Base-by-base conservation (phyloP, 2,113 vertebrate species). In the Rhynchomys soricoides region DNA sequence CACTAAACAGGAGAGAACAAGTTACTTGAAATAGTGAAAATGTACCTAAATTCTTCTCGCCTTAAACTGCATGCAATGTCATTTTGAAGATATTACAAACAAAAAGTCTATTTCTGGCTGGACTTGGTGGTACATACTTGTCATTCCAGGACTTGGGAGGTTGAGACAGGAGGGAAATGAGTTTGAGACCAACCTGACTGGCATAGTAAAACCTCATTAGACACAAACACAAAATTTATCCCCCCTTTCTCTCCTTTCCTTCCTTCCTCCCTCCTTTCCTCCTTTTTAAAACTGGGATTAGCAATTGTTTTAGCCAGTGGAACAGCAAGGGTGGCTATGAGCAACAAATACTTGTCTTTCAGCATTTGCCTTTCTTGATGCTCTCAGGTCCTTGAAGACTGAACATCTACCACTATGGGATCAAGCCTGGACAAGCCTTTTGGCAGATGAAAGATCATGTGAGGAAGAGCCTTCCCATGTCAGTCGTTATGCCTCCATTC, bases 1-100 rank as follows among this genome's bases (percentile, higher is more conserved):
- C 64, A 29, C 45, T 78, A 48, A 40, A 82, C 59, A 59, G 55
- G 77, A 89, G 43, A 86, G 89, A 86, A 94, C 37, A 52, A 87
- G 71, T 50, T 86, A 73, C 22, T 40, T 92, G 57, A 90, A 86
- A 78, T 92, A 78, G 11, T 70, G 34, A 52, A 95, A 83, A 85
- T 90, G 22, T n/a, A 4, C 21, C 19, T 78, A 88, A 37, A 12
- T 52, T 88, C 50, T 92, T 75, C 66, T 52, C 21, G 87, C 31
- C 37, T 29, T 66, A 74, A 83, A 82, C 52, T 92, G 0, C 7
- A 31, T 81, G 24, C 16, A 68, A 89, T 90, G 45, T 66, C 57
- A 73, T 92, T 94, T 79, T 85, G 62, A 90, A 50, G 24, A 31
- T n/a, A 37, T 71, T 88, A 26, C 22, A 45, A 40, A n/a, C 4